Percentiles rank a stretch among this genome's conserved stretches.
Conservation (phyloP, 2,888 invertebrate species). For the Octodonta nipae region DNA sequence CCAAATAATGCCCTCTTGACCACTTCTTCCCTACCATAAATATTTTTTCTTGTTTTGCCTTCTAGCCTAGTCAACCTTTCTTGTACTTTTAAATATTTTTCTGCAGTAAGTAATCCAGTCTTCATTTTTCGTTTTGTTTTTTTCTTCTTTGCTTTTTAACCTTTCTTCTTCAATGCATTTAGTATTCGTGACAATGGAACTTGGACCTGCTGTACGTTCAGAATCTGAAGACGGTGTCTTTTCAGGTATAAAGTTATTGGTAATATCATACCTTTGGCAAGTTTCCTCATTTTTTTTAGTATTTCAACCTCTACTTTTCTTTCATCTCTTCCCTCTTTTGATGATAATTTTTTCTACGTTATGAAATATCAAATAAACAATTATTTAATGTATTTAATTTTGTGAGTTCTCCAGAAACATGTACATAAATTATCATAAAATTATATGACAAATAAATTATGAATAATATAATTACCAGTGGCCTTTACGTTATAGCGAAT, state of each 20-base stretch:
- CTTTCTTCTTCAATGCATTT: background rate
- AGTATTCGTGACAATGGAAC: background rate
- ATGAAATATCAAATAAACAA: too few species aligned
- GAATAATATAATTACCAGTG: too few species aligned
- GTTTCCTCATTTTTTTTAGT: background rate
- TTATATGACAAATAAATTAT: too few species aligned
- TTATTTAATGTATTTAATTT: too few species aligned
- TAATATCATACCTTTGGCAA: constrained; percentile 2
- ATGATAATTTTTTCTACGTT: constrained; percentile 3
- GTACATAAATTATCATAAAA: too few species aligned
- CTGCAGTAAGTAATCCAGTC: background rate
- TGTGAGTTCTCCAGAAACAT: too few species aligned
- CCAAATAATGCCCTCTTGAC: constrained; percentile 3
- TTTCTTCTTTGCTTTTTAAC: constrained; percentile 3
- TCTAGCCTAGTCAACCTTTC: too few species aligned
- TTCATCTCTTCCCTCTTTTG: constrained; percentile 1
- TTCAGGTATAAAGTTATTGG: too few species aligned
- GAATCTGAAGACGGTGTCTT: too few species aligned
- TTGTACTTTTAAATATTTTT: background rate
- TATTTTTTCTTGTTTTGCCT: background rate
- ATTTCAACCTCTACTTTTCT: too few species aligned
- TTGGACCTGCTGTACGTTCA: background rate
- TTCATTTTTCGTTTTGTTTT: background rate
- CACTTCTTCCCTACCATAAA: background rate
- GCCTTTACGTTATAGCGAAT: too few species aligned